phyloP scores from a whole-genome alignment of 2,113 vertebrate genomes.

The Anser brachyrhynchus region DNA sequence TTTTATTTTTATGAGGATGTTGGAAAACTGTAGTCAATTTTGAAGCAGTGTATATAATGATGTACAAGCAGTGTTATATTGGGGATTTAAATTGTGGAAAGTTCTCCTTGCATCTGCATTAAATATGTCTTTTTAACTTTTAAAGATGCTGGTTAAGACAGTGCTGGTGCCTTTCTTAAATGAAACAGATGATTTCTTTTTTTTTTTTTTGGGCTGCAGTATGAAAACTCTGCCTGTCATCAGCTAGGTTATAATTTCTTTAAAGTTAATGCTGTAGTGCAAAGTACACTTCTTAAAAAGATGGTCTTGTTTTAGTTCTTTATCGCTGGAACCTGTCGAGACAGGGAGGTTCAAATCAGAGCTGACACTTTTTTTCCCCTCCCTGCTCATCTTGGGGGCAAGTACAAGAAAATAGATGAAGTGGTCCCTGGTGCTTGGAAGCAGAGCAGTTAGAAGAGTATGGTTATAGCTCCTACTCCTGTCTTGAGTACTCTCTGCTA shows the following conservation, averaged over 20 bases:
- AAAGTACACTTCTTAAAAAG: neutral
- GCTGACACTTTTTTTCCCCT: neutral
- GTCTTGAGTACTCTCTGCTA: neutral
- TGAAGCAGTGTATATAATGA: neutral
- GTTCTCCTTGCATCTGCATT: neutral
- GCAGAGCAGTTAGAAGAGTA: neutral
- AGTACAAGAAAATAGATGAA: neutral
- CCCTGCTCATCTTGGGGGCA: neutral
- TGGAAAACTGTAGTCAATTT: neutral
- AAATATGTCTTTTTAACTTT: neutral
- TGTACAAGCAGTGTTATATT: neutral
- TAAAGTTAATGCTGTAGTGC: slow-evolving; percentile 15
- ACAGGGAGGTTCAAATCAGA: neutral
- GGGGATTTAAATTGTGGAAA: neutral
- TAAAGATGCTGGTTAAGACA: slow-evolving; percentile 2
- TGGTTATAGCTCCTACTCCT: neutral
- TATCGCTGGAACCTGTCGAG: neutral
- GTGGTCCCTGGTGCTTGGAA: neutral
- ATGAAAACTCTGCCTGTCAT: neutral
- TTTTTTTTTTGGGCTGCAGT: neutral
- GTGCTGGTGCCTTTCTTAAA: neutral
- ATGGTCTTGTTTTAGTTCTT: neutral
- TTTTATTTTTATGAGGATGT: neutral
- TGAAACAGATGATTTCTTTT: slow-evolving; percentile 27
- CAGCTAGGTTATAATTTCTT: slow-evolving; percentile 22